Conservation (phyloP, 53 echinoderm and acorn worm genomes). For the Pentamera pediparva region DNA sequence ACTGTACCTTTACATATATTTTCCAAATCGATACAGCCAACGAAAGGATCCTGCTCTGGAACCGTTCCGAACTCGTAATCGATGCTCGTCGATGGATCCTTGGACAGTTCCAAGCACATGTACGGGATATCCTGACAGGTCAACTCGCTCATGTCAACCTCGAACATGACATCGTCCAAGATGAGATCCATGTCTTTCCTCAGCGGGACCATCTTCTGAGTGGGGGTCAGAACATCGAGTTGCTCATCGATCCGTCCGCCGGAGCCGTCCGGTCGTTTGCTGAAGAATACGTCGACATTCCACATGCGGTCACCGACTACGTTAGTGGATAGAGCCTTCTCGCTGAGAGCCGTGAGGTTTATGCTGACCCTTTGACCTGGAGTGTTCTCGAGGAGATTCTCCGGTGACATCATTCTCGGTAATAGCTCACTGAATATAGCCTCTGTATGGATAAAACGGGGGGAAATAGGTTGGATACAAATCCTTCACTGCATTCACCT, state of each 20-base stretch:
- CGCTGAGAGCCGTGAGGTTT: not conserved
- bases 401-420: not conserved
- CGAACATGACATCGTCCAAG: conserved; percentile 2
- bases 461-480: too few relatives aligned
- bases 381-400: not conserved
- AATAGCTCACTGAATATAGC: not conserved
- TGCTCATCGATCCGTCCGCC: conserved; percentile 1
- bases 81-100: not conserved
- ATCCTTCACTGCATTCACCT: too few relatives aligned
- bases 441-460: conserved; percentile 3
- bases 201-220: not conserved
- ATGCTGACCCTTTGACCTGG: conserved; percentile 12
- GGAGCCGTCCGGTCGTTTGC: not conserved
- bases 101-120: conserved; percentile 16
- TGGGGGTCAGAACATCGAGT: conserved; percentile 1
- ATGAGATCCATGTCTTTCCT: not conserved
- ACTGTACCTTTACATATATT: conserved; percentile 13
- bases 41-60: conserved; percentile 13
- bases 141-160: conserved; percentile 3
- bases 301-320: not conserved
- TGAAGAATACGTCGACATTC: conserved; percentile 16
- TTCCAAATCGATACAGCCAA: conserved; percentile 3
- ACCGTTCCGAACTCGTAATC: conserved; percentile 7
- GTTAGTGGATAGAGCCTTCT: not conserved
- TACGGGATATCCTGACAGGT: conserved; percentile 1